Percentiles rank a stretch among this genome's conserved stretches.
Evolutionary conservation across 2,888 invertebrate genomes (phyloP).

Genomic region (Drosophila infuscata): DNA sequence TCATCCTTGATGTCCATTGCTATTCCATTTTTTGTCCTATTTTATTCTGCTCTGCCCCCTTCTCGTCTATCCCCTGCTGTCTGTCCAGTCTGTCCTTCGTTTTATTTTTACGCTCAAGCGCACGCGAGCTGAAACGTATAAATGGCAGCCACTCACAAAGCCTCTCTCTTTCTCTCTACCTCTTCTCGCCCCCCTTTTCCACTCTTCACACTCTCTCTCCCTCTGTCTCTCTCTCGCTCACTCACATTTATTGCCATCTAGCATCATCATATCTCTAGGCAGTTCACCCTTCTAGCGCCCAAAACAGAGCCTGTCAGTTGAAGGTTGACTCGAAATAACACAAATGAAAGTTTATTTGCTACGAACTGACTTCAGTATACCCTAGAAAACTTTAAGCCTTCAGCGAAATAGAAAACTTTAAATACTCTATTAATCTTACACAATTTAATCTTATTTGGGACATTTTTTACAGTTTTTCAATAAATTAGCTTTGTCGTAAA

Average conservation of each 20-base stretch:
- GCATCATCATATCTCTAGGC: constrained; percentile 57
- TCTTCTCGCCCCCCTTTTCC: background rate
- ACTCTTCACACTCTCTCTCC: background rate
- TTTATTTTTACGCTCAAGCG: constrained; percentile 80
- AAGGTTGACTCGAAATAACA: constrained; percentile 69
- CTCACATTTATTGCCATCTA: constrained; percentile 44
- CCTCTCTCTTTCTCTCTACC: background rate
- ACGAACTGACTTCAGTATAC: constrained; percentile 14
- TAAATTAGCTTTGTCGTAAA: background rate
- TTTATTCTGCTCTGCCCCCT: background rate
- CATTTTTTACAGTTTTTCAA: background rate
- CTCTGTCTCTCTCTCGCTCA: constrained; percentile 2
- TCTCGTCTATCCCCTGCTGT: constrained; percentile 6
- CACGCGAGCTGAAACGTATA: constrained; percentile 81
- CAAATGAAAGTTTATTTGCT: background rate
- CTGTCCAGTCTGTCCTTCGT: constrained; percentile 58
- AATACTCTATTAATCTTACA: background rate
- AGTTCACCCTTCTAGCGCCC: constrained; percentile 78
- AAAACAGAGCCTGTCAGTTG: constrained; percentile 64
- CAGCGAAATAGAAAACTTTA: too few species aligned
- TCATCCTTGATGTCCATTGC: constrained; percentile 1
- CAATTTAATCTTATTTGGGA: background rate
- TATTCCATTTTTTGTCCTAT: background rate
- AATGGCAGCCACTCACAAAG: constrained; percentile 68
- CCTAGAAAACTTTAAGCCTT: background rate